Evolutionary conservation across 2,888 invertebrate species (phyloP).

Genomic region (Mantis religiosa): DNA sequence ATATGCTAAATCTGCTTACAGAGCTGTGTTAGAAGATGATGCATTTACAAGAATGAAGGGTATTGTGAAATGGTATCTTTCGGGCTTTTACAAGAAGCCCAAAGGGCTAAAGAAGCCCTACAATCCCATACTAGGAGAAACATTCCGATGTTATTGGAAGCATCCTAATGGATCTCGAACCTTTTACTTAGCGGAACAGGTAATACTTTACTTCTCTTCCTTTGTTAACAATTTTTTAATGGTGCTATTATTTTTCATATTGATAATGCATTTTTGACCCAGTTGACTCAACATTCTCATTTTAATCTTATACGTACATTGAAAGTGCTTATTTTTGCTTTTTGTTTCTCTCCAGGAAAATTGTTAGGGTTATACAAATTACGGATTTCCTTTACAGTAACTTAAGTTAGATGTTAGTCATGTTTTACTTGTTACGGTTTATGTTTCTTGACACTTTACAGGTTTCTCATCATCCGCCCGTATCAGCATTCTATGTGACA

Average conservation of each 20-base stretch:
- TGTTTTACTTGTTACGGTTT: no score
- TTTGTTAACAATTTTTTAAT: background rate
- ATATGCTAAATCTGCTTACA: slow-evolving; percentile 41
- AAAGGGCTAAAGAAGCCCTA: slow-evolving; percentile 94
- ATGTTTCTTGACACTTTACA: slow-evolving; percentile 39
- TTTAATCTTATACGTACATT: background rate
- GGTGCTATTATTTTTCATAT: background rate
- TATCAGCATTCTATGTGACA: slow-evolving; percentile 89
- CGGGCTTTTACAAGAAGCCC: slow-evolving; percentile 90
- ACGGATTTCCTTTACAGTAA: no score
- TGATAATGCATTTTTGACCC: no score
- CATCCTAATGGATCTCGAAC: slow-evolving; percentile 79
- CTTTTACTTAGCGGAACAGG: slow-evolving; percentile 91
- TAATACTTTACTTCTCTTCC: slow-evolving; percentile 38
- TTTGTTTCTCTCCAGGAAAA: background rate
- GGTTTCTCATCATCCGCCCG: slow-evolving; percentile 91
- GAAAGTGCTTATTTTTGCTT: no score
- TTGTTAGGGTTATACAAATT: no score
- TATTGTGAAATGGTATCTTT: slow-evolving; percentile 87
- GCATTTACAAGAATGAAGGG: slow-evolving; percentile 86
- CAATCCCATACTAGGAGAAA: slow-evolving; percentile 90
- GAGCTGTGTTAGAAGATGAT: slow-evolving; percentile 79
- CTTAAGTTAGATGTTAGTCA: background rate
- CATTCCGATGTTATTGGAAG: slow-evolving; percentile 87
- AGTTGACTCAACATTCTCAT: background rate